phyloP scores from a whole-genome alignment of 2,797 vertebrate species.

The Odontamblyopus rebecca region DNA sequence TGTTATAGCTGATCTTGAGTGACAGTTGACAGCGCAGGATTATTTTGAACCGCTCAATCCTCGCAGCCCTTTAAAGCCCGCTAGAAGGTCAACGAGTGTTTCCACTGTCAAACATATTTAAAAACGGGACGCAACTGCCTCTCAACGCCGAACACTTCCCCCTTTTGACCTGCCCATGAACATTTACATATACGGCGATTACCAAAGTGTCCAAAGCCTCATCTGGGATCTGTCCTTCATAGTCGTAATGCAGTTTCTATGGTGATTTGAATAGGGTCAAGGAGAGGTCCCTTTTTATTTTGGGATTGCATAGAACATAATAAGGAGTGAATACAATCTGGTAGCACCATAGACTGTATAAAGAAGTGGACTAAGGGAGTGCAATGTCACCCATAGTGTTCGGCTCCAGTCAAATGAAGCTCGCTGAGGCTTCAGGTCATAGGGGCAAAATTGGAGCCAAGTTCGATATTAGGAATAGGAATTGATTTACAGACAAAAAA shows the following conservation, averaged over 20 bases:
- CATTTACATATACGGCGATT: conserved; percentile 55
- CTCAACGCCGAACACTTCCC: conserved; percentile 44
- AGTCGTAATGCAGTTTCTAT: not conserved
- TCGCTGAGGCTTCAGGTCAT: no score
- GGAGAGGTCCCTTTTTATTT: not conserved
- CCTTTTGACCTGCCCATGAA: conserved; percentile 57
- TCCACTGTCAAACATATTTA: conserved; percentile 73
- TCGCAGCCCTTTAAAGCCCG: conserved; percentile 70
- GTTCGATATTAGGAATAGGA: no score
- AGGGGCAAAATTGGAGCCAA: no score
- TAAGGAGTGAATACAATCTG: not conserved
- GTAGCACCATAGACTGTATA: not conserved
- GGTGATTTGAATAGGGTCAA: no score
- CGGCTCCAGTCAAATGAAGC: no score
- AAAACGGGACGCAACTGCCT: conserved; percentile 59
- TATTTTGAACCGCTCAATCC: conserved; percentile 76
- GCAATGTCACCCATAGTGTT: no score
- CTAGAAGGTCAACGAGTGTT: conserved; percentile 76
- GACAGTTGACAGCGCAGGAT: conserved; percentile 78
- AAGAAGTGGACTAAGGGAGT: no score
- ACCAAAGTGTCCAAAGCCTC: conserved; percentile 47
- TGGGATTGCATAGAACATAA: not conserved
- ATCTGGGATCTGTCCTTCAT: conserved; percentile 1
- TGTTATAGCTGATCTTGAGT: conserved; percentile 77
- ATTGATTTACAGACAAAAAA: no score